phyloP scores from a whole-genome alignment of 1,140 invertebrate species.

The Lordiphosa clarofinis region DNA sequence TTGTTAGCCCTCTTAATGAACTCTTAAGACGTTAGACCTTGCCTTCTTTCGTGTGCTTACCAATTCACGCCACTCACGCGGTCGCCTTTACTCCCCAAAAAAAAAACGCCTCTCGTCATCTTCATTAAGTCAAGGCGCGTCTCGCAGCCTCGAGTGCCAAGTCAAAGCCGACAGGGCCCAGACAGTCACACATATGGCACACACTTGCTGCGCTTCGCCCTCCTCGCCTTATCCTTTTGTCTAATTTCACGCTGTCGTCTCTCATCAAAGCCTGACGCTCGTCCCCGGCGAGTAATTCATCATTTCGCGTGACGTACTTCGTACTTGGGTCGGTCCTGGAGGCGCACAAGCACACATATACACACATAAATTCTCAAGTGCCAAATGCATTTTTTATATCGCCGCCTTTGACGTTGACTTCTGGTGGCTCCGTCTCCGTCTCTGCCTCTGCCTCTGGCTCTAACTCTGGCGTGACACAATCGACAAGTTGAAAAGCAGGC shows the following conservation, averaged over 20 bases:
- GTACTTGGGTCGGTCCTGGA: too few species aligned
- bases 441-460: background rate
- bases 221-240: conserved; percentile 48
- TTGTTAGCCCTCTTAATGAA: too few species aligned
- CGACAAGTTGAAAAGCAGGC: conserved; percentile 47
- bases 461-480: conserved; percentile 69
- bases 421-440: conserved; percentile 14
- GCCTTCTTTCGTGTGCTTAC: background rate
- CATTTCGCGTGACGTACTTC: conserved; percentile 72
- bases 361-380: conserved; percentile 72
- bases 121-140: conserved; percentile 75
- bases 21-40: background rate
- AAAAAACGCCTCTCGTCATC: conserved; percentile 56
- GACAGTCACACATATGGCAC: conserved; percentile 32
- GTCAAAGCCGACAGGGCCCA: conserved; percentile 31
- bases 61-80: too few species aligned
- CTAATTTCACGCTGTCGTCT: conserved; percentile 76
- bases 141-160: conserved; percentile 50
- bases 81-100: too few species aligned
- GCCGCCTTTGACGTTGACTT: conserved; percentile 55
- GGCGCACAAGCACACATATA: too few species aligned
- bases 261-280: conserved; percentile 75
- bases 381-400: conserved; percentile 72
- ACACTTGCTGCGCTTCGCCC: conserved; percentile 10
- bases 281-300: conserved; percentile 77